Conservation (phyloP, 2,797 vertebrate genomes). For the Sylvilagus floridanus region DNA sequence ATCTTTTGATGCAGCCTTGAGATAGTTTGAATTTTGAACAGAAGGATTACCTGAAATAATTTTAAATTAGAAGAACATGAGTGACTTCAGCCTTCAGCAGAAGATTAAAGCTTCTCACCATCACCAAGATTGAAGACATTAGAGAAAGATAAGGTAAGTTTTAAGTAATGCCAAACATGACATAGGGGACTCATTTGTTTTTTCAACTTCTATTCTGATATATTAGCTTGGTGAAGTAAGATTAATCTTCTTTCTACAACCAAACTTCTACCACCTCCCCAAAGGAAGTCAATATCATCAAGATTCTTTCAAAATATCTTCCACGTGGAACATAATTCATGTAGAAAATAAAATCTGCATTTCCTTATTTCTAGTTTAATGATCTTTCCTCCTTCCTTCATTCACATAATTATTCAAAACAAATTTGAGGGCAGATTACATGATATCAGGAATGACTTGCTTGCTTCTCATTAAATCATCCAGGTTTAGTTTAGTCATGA, state of each 20-base stretch:
- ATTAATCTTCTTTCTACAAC: conserved; percentile 37
- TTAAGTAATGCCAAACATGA: conserved; percentile 2
- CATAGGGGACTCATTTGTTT: neutral
- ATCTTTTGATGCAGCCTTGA: neutral
- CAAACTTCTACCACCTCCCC: neutral
- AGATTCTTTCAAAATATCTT: conserved; percentile 54
- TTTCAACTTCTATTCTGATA: neutral
- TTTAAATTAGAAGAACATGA: conserved; percentile 26
- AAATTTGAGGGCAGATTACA: neutral
- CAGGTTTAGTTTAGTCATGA: conserved; percentile 47
- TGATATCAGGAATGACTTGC: neutral
- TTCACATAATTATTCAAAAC: conserved; percentile 47
- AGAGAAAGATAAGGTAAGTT: neutral
- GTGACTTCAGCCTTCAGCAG: neutral
- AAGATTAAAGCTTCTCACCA: neutral
- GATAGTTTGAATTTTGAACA: neutral
- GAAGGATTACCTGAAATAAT: neutral
- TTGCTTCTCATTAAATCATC: conserved; percentile 30
- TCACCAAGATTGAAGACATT: neutral
- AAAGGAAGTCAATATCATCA: conserved; percentile 9
- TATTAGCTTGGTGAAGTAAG: conserved; percentile 7
- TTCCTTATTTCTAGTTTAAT: neutral
- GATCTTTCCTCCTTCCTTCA: neutral
- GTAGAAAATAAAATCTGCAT: neutral
- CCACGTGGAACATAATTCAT: neutral